phyloP scores from a whole-genome alignment of 2,888 invertebrate genomes.

The Hirtodrosophila trivittata region DNA sequence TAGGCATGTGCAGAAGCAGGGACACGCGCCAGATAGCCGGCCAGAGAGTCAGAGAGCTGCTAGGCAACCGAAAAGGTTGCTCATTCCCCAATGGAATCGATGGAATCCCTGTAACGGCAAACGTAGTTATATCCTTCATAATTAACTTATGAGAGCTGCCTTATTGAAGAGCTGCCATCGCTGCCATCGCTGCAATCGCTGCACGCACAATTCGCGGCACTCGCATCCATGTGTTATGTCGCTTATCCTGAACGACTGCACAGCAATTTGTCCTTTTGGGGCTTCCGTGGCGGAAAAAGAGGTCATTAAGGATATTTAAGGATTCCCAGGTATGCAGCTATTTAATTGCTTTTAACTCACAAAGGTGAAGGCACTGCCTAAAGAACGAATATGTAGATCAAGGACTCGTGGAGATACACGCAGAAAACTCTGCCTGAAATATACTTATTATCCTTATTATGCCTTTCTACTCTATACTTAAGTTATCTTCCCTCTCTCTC shows the following conservation, averaged over 20 bases:
- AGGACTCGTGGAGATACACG: no score
- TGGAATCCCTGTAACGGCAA: no score
- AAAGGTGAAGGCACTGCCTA: no score
- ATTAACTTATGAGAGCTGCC: conserved; percentile 47
- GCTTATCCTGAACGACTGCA: background rate
- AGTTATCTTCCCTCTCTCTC: no score
- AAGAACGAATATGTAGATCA: no score
- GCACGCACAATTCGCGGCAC: background rate
- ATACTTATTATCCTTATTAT: no score
- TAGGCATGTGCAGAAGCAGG: background rate
- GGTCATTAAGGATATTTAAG: no score
- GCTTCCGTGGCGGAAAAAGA: no score
- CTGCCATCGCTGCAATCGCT: background rate
- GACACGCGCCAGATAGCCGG: background rate
- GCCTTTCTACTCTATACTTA: no score
- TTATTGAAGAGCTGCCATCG: background rate
- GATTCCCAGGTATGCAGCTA: no score
- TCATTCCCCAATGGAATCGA: background rate
- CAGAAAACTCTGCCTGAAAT: no score
- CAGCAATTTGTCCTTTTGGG: background rate
- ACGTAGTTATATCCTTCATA: conserved; percentile 25
- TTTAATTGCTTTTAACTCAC: no score
- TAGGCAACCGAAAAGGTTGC: background rate
- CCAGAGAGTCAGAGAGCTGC: background rate
- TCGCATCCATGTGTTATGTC: conserved; percentile 6